These are phyloP conservation scores for Amiota mariae DNA, from an alignment of 2,888 invertebrate species.

Conservation along the genomic window DNA sequence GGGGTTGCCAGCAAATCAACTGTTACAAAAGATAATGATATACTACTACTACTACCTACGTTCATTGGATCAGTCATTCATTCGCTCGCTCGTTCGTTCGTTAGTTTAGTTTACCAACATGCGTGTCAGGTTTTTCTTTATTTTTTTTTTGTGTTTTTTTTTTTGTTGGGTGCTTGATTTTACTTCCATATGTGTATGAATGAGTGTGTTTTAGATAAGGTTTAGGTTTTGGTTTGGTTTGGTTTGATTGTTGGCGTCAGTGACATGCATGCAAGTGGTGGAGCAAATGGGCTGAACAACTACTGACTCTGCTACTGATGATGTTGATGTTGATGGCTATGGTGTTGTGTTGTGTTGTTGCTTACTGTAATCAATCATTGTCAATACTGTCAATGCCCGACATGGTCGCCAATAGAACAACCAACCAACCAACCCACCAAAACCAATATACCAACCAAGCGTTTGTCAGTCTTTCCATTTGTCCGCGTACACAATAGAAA, in stretches of 20 bases:
- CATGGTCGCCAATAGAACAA: neutral
- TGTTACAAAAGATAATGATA: too few species aligned
- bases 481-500: constrained; percentile 1
- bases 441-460: neutral
- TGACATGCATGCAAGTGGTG: constrained; percentile 32
- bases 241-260: constrained; percentile 18
- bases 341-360: too few species aligned
- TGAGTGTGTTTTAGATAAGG: neutral
- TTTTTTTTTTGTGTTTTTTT: too few species aligned
- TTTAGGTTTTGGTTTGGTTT: neutral
- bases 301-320: constrained; percentile 42
- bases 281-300: constrained; percentile 23
- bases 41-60: too few species aligned
- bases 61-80: constrained; percentile 10
- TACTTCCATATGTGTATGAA: too few species aligned
- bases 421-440: neutral
- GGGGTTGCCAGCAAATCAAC: too few species aligned
- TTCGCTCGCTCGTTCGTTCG: too few species aligned
- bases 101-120: too few species aligned
- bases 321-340: constrained; percentile 43
- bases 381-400: constrained; percentile 66
- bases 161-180: too few species aligned
- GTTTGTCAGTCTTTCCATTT: too few species aligned
- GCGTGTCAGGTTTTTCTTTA: too few species aligned
- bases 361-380: constrained; percentile 67